Evolutionary conservation across 2,888 invertebrate genomes (phyloP).

Genomic region (Papilio demoleus): DNA sequence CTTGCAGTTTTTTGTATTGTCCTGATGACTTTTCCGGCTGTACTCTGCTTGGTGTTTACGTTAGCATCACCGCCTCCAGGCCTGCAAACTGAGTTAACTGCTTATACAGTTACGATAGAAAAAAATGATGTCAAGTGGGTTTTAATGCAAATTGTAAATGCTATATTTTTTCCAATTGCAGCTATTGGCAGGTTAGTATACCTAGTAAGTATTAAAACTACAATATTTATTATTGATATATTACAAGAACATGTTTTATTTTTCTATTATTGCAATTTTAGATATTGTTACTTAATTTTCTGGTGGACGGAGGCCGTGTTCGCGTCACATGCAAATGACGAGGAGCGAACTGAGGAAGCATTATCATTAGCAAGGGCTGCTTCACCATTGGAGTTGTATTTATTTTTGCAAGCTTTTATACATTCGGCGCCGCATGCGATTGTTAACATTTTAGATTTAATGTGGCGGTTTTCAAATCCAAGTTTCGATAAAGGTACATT

Average conservation of each 20-base stretch:
- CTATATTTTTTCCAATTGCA: slow-evolving; percentile 84
- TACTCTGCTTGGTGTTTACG: slow-evolving; percentile 83
- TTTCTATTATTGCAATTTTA: slow-evolving; percentile 54
- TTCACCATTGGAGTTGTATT: slow-evolving; percentile 89
- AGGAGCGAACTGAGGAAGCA: slow-evolving; percentile 84
- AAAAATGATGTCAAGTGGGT: slow-evolving; percentile 76
- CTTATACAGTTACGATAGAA: slow-evolving; percentile 66
- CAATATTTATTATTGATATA: slow-evolving; percentile 20
- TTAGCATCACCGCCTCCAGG: slow-evolving; percentile 84
- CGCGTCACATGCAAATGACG: slow-evolving; percentile 77
- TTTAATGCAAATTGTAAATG: slow-evolving; percentile 73
- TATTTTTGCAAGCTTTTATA: slow-evolving; percentile 90
- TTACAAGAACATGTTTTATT: not conserved
- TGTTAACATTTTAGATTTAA: slow-evolving; percentile 81
- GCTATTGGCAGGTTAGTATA: slow-evolving; percentile 84
- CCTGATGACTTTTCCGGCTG: slow-evolving; percentile 79
- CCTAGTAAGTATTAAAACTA: not conserved
- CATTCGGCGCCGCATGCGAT: slow-evolving; percentile 90
- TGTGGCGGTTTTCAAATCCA: slow-evolving; percentile 83
- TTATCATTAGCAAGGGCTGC: slow-evolving; percentile 84
- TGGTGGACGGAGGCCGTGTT: slow-evolving; percentile 89
- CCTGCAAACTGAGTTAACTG: slow-evolving; percentile 71
- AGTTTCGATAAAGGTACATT: slow-evolving; percentile 87
- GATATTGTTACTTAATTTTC: slow-evolving; percentile 89
- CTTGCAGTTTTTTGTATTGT: slow-evolving; percentile 66